Percentiles rank a stretch among this genome's conserved stretches.
Evolutionary conservation across 2,888 invertebrate genomes (phyloP).

Genomic region (Erebia epiphron): DNA sequence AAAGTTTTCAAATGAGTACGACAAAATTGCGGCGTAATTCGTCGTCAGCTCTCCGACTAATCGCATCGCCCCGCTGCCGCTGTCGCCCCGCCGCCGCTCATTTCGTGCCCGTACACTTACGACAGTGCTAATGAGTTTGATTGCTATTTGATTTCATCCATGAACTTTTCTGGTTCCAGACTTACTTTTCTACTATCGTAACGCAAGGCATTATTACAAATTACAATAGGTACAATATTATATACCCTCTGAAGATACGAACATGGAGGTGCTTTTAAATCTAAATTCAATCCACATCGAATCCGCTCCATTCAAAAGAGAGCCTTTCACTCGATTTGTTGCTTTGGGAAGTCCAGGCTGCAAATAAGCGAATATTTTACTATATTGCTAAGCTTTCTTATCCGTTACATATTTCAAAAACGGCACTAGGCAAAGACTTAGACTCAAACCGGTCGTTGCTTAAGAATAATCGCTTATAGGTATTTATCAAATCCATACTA

Average conservation of each 20-base stretch:
- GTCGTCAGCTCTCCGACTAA: too few relatives aligned
- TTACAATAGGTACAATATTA: slow-evolving; percentile 1
- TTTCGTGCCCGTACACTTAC: too few relatives aligned
- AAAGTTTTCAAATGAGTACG: too few relatives aligned
- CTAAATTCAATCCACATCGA: slow-evolving; percentile 30
- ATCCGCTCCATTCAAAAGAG: slow-evolving; percentile 15
- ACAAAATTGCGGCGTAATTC: too few relatives aligned
- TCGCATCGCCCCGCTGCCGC: too few relatives aligned
- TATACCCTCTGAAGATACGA: slow-evolving; percentile 8
- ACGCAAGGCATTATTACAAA: not conserved
- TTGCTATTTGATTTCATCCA: too few relatives aligned
- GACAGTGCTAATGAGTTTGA: too few relatives aligned
- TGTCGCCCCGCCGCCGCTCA: too few relatives aligned
- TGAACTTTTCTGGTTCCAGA: too few relatives aligned
- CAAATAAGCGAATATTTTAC: slow-evolving; percentile 12
- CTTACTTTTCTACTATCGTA: too few relatives aligned
- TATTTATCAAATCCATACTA: too few relatives aligned
- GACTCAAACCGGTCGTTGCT: not conserved
- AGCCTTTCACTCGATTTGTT: slow-evolving; percentile 20
- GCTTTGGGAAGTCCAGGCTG: slow-evolving; percentile 17
- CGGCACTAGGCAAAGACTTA: not conserved
- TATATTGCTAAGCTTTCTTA: slow-evolving; percentile 3
- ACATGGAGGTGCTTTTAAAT: slow-evolving; percentile 31
- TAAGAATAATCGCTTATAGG: not conserved
- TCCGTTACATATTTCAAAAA: slow-evolving; percentile 2